Evolutionary conservation across 2,888 invertebrate genomes (phyloP).

Genomic region (Zele albiditarsus): DNA sequence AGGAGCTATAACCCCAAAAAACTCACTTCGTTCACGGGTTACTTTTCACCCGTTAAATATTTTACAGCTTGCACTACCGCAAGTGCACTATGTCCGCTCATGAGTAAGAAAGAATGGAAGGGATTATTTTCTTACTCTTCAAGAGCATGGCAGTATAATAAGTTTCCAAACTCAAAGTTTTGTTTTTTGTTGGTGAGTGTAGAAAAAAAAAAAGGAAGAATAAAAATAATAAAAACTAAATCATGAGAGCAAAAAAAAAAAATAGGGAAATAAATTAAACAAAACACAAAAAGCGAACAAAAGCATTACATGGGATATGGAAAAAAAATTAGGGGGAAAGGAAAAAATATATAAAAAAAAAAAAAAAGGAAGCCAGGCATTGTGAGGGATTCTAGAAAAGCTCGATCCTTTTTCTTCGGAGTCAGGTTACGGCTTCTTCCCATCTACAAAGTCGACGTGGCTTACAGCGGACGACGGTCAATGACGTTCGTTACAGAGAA

Average conservation of each 20-base stretch:
- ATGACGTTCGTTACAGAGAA: not conserved
- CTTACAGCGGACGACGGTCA: conserved; percentile 1
- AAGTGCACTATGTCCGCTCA: conserved; percentile 11
- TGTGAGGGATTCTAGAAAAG: not conserved
- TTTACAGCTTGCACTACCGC: conserved; percentile 26
- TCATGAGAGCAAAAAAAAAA: conserved; percentile 1
- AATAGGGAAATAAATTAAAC: not conserved
- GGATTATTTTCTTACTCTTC: conserved; percentile 47
- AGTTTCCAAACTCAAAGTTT: conserved; percentile 18
- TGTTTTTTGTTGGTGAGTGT: not conserved
- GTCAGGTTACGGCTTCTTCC: conserved; percentile 6
- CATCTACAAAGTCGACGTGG: not conserved
- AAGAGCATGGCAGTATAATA: conserved; percentile 32
- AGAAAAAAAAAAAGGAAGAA: not conserved
- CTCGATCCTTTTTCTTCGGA: conserved; percentile 14
- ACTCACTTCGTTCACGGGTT: not conserved
- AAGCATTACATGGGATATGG: not conserved
- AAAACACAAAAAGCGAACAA: not conserved
- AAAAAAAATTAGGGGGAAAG: not conserved
- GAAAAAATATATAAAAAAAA: not conserved
- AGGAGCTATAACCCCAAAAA: not conserved
- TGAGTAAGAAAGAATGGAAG: conserved; percentile 6
- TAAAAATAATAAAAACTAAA: not conserved
- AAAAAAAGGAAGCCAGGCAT: not conserved
- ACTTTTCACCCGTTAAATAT: conserved; percentile 44